Conservation (phyloP, 2,888 invertebrate genomes). For the Sinopyrophorus schimmeli region DNA sequence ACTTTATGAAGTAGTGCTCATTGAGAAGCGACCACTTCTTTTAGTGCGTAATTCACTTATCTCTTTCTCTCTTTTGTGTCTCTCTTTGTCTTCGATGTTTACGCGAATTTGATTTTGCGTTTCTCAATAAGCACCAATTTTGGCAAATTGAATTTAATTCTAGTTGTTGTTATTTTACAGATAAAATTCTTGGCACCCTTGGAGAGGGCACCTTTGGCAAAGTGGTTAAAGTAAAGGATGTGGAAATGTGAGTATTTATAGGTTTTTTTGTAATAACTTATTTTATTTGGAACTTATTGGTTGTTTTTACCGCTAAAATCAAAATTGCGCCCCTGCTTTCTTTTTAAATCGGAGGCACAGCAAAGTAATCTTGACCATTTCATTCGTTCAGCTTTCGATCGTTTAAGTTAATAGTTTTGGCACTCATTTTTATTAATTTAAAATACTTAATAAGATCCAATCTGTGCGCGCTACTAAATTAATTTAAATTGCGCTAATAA, state of each 20-base stretch:
- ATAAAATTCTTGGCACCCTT: constrained; percentile 97
- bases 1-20: constrained; percentile 27
- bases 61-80: neutral
- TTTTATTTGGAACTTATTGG: too few relatives aligned
- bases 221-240: constrained; percentile 98
- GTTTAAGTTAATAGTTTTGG: too few relatives aligned
- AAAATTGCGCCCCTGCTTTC: too few relatives aligned
- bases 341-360: too few relatives aligned
- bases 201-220: constrained; percentile 99
- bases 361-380: too few relatives aligned
- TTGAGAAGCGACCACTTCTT: constrained; percentile 23
- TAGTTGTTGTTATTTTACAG: constrained; percentile 75
- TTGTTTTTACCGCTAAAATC: too few relatives aligned
- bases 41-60: neutral
- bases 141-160: constrained; percentile 31
- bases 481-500: neutral
- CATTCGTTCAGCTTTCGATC: too few relatives aligned
- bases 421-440: neutral
- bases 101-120: constrained; percentile 15
- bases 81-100: constrained; percentile 1
- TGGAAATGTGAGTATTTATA: constrained; percentile 78
- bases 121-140: constrained; percentile 25
- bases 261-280: neutral
- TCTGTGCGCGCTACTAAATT: too few relatives aligned
- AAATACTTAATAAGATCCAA: too few relatives aligned